Base-by-base conservation (phyloP, 1,140 invertebrate genomes). In the Eufriesea mexicana region DNA sequence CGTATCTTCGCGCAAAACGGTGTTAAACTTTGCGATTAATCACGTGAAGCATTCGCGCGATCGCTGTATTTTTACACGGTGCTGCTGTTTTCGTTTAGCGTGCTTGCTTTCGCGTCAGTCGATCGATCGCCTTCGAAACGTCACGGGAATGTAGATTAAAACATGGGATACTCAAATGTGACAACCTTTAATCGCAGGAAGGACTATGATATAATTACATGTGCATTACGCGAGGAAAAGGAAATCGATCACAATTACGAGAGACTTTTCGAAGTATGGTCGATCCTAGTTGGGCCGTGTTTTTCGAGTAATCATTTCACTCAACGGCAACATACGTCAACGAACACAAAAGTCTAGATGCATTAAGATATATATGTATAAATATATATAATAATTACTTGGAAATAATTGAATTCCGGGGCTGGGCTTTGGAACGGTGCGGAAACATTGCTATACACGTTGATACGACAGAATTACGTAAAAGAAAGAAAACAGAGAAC, bases 381-480 rank as follows among this genome's bases (percentile, higher is more conserved):
- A 82, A 84, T 80, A 79, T 66, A 84, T 62, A 84, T 83, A 84
- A 85, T 86, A 85, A 75, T 64, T 75, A 66, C 57, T 25, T 74
- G 35, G 75, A 85, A 79, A 85, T 87, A 88, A 82, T 82, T 66
- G 84, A 85, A 90, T 79, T 89, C 89, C 83, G 89, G 86, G 90
- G 91, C 90, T 93, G 92, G 92, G 92, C 92, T 93, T 93, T 90
- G 89, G 91, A 89, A 92, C 89, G 89, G 86, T 85, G 86, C 61
- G 66, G 66, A 74, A 87, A 83, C 61, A 86, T 66, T 82, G 77
- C 79, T 79, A 73, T 68, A 86, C 66, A 89, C 28, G 49, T 79
- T 23, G 23, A 72, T 64, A 87, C 49, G 67, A 84, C 61, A 78
- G 57, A 82, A 83, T 75, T 62, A 47, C 61, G 47, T 55, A 25